Conservation (phyloP, 1,140 invertebrate genomes). For the Drosophila hydei region DNA sequence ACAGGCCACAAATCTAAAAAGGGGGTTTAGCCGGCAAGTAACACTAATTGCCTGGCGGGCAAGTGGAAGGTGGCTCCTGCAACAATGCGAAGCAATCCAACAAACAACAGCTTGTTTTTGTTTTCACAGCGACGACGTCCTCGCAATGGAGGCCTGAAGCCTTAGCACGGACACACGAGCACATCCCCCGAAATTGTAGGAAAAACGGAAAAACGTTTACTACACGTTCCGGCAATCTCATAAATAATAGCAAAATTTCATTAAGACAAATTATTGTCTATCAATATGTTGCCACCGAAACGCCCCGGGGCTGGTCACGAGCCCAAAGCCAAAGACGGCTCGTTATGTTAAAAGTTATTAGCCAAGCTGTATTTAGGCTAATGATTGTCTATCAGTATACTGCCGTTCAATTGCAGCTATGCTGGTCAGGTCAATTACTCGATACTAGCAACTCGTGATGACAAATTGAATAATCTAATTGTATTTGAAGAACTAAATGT, state of each 20-base stretch:
- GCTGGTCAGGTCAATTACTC: too few species aligned
- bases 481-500: too few species aligned
- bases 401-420: conserved; percentile 36
- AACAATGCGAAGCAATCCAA: conserved; percentile 34
- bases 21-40: conserved; percentile 9
- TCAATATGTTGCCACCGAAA: conserved; percentile 77
- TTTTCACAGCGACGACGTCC: conserved; percentile 62
- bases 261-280: conserved; percentile 83
- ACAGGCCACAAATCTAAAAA: conserved; percentile 34
- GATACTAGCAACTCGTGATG: too few species aligned
- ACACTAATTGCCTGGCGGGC: conserved; percentile 69
- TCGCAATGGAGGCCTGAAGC: conserved; percentile 30
- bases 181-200: conserved; percentile 27
- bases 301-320: conserved; percentile 4
- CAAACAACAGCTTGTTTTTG: conserved; percentile 59
- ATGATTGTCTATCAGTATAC: conserved; percentile 83
- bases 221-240: conserved; percentile 76
- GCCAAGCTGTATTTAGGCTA: conserved; percentile 80
- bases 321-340: not conserved
- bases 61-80: conserved; percentile 34
- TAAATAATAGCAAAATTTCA: conserved; percentile 81
- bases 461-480: too few species aligned
- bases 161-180: conserved; percentile 30
- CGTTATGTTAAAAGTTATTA: not conserved
- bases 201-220: conserved; percentile 35